Evolutionary conservation across 2,113 vertebrate genomes (phyloP).

Genomic region (Myiagra hebetior): DNA sequence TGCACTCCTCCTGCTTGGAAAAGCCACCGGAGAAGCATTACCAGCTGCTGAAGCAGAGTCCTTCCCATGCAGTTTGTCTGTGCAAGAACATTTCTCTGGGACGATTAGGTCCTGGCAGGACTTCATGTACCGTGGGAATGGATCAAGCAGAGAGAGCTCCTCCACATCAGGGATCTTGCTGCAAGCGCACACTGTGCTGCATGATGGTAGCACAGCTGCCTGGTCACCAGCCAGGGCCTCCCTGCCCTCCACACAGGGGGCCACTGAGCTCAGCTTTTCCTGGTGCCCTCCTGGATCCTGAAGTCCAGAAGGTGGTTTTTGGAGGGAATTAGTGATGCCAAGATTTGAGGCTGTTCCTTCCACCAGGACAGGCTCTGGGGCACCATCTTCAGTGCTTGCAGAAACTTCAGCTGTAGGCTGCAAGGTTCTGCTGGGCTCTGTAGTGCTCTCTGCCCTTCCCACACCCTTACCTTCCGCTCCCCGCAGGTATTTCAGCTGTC

Average conservation of each 20-base stretch:
- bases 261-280: constrained; percentile 9
- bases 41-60: background rate
- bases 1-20: background rate
- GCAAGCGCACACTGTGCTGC: constrained; percentile 12
- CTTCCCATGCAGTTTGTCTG: constrained; percentile 23
- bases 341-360: constrained; percentile 50
- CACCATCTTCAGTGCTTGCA: constrained; percentile 64
- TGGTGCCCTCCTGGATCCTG: constrained; percentile 53
- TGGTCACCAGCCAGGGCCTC: background rate
- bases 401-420: constrained; percentile 40
- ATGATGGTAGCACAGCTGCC: background rate
- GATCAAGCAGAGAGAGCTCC: constrained; percentile 76
- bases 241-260: background rate
- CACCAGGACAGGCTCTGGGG: constrained; percentile 45
- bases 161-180: constrained; percentile 72
- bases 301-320: constrained; percentile 30
- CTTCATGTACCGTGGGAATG: constrained; percentile 79
- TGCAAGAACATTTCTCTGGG: constrained; percentile 72
- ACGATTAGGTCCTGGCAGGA: constrained; percentile 78
- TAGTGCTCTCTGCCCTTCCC: constrained; percentile 52
- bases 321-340: constrained; percentile 36
- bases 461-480: constrained; percentile 56
- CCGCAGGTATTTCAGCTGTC: constrained; percentile 69
- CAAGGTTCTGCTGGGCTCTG: constrained; percentile 30
- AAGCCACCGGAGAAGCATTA: constrained; percentile 26